phyloP scores from a whole-genome alignment of 1,140 invertebrate genomes.

The Temnothorax curvispinosus region DNA sequence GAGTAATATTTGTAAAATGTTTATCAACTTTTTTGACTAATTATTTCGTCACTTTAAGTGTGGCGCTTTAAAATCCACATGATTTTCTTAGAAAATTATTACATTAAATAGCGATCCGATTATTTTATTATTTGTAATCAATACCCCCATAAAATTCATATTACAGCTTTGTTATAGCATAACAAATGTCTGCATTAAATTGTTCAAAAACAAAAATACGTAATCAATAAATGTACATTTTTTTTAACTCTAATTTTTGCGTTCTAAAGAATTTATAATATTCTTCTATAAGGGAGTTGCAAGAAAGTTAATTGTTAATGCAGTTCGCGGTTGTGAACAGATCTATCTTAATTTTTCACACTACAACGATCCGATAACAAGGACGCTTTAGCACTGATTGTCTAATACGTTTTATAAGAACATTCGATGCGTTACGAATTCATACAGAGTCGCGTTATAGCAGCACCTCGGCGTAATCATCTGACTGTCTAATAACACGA shows the following conservation, averaged over 20 bases:
- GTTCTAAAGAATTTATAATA: background rate
- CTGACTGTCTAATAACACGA: background rate
- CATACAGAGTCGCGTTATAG: slow-evolving; percentile 5
- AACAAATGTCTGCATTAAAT: background rate
- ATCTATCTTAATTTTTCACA: slow-evolving; percentile 35
- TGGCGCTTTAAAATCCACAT: background rate
- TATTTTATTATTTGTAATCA: background rate
- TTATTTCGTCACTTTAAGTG: background rate
- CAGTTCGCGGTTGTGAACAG: background rate
- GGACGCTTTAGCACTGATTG: background rate
- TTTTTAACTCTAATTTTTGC: background rate
- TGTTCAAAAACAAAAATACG: background rate
- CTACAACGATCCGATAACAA: background rate
- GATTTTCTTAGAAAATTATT: background rate
- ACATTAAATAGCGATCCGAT: background rate
- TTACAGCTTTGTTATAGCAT: background rate
- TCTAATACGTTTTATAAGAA: slow-evolving; percentile 11
- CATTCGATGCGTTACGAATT: slow-evolving; percentile 29
- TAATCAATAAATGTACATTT: background rate
- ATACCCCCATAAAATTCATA: background rate
- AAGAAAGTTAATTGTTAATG: background rate
- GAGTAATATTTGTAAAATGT: background rate
- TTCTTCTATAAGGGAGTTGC: background rate
- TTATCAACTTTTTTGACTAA: background rate
- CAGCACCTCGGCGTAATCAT: background rate